Percentiles rank a stretch among this genome's conserved stretches.
phyloP scores from a whole-genome alignment of 2,797 vertebrate genomes.

The Cryptoprocta ferox region DNA sequence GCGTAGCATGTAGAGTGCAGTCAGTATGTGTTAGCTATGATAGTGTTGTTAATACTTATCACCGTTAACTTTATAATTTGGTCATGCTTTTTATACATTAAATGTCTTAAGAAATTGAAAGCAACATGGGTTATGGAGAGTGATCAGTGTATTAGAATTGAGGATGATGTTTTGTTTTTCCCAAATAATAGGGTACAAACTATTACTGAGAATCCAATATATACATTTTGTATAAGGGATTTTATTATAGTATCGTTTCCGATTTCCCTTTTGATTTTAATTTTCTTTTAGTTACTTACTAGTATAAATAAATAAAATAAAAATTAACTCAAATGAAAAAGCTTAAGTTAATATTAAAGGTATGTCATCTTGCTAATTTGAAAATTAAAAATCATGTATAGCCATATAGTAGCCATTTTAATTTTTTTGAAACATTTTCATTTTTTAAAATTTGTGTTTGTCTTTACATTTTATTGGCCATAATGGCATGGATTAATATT shows the following conservation, averaged over 20 bases:
- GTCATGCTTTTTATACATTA: background rate
- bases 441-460: background rate
- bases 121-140: background rate
- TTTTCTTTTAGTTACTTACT: background rate
- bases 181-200: background rate
- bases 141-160: background rate
- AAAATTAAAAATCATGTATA: conserved; percentile 25
- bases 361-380: background rate
- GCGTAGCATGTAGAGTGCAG: background rate
- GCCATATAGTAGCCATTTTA: background rate
- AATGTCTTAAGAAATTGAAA: conserved; percentile 41
- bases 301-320: background rate
- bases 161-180: background rate
- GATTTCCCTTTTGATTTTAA: background rate
- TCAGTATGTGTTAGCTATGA: background rate
- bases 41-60: conserved; percentile 13
- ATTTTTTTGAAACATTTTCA: background rate
- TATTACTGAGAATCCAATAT: background rate
- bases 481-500: conserved; percentile 14
- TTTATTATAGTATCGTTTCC: conserved; percentile 10
- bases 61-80: conserved; percentile 18
- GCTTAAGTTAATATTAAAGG: background rate
- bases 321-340: conserved; percentile 13
- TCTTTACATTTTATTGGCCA: conserved; percentile 21
- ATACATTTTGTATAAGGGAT: conserved; percentile 15